Percentiles rank a stretch among this genome's conserved stretches.
Conservation (phyloP, 2,888 invertebrate genomes). For the Maniola hyperantus region DNA sequence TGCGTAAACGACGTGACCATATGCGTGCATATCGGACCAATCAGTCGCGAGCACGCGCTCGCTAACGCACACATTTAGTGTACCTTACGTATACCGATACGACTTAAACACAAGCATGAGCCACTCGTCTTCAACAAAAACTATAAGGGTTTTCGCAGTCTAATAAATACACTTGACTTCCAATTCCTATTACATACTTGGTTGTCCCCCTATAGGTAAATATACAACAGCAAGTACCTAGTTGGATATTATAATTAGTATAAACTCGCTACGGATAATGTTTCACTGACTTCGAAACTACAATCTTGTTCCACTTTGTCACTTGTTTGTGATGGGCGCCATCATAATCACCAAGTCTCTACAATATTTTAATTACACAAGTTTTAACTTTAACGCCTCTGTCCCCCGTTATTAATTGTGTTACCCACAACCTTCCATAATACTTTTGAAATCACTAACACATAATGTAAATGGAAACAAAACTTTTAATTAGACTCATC, state of each 20-base stretch:
- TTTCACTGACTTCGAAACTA: slow-evolving; percentile 2
- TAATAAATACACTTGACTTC: no score
- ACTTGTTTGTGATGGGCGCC: slow-evolving; percentile 35
- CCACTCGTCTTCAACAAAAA: no score
- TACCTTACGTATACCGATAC: no score
- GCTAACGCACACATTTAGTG: no score
- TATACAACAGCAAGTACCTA: no score
- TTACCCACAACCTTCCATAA: not conserved
- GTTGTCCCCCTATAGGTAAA: no score
- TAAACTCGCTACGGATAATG: slow-evolving; percentile 2
- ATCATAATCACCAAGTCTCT: slow-evolving; percentile 68
- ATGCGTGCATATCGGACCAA: no score
- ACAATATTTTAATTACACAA: slow-evolving; percentile 55
- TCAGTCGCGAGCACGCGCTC: no score
- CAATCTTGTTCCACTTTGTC: slow-evolving; percentile 23
- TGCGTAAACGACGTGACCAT: no score
- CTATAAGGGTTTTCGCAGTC: no score
- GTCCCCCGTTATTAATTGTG: slow-evolving; percentile 40
- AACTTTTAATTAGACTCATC: slow-evolving; percentile 6
- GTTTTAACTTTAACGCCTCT: slow-evolving; percentile 42
- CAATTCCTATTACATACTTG: no score
- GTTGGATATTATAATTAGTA: not conserved
- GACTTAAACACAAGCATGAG: no score
- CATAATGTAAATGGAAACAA: not conserved
- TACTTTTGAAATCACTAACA: not conserved